These are phyloP conservation scores for Parnassius mnemosyne DNA, from an alignment of 2,888 invertebrate genomes.

Conservation along the genomic window DNA sequence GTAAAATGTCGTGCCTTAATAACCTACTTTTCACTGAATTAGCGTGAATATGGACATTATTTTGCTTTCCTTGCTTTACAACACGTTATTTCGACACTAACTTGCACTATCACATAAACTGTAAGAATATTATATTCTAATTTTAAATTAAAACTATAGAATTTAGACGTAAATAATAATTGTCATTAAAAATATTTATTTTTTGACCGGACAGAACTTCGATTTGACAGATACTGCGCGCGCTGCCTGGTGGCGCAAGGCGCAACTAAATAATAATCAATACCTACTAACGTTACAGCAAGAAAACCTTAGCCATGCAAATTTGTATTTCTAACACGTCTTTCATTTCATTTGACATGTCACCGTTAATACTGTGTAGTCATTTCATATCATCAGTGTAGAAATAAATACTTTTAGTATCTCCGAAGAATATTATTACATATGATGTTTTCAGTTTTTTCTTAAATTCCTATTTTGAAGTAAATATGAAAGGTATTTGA, in stretches of 20 bases:
- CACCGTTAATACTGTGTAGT: too few species aligned
- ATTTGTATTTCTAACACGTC: background rate
- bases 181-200: conserved; percentile 15
- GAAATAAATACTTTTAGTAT: too few species aligned
- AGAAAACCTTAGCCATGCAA: conserved; percentile 4
- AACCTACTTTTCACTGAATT: conserved; percentile 21
- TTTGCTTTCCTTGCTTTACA: conserved; percentile 6
- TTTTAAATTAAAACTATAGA: background rate
- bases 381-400: too few species aligned
- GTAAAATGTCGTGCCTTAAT: conserved; percentile 10
- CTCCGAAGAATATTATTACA: too few species aligned
- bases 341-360: background rate
- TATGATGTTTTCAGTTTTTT: background rate
- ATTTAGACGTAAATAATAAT: background rate
- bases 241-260: conserved; percentile 44
- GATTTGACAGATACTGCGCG: conserved; percentile 66
- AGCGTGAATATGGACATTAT: conserved; percentile 13
- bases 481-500: background rate
- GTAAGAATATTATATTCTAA: background rate
- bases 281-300: conserved; percentile 34
- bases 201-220: conserved; percentile 30
- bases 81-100: background rate
- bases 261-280: conserved; percentile 53
- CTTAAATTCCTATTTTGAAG: background rate
- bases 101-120: background rate